Evolutionary conservation across 64 coral and sea anemone species (phyloP).

Genomic region (Porites lutea): DNA sequence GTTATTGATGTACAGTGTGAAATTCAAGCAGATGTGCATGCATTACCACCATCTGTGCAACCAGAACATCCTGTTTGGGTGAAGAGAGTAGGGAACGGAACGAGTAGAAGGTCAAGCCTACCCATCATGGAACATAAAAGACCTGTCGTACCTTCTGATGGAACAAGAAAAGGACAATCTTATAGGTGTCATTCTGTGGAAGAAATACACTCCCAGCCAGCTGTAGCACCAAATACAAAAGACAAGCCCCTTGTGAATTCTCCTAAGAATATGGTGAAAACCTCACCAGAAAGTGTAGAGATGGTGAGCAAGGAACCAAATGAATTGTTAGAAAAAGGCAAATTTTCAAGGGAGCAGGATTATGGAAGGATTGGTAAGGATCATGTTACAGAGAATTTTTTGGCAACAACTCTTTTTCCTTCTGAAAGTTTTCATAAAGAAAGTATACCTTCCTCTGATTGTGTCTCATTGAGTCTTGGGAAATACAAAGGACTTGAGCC

Average conservation of each 20-base stretch:
- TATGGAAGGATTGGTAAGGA: not conserved
- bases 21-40: slow-evolving; percentile 71
- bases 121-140: not conserved
- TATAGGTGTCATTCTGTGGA: not conserved
- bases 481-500: slow-evolving; percentile 14
- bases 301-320: not conserved
- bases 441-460: not conserved
- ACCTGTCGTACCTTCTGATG: not conserved
- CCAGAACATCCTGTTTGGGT: slow-evolving; percentile 12
- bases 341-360: not conserved
- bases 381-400: not conserved
- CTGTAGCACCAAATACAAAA: not conserved
- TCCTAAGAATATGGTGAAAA: not conserved
- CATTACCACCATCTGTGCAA: not conserved
- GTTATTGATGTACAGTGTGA: not conserved
- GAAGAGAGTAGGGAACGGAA: not conserved
- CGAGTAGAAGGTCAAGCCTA: slow-evolving; percentile 26
- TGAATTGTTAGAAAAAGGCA: not conserved
- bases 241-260: not conserved
- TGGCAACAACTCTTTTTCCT: slow-evolving; percentile 11
- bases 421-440: slow-evolving; percentile 31
- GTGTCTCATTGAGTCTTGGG: not conserved
- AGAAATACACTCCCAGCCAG: not conserved
- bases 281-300: not conserved
- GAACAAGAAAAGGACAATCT: not conserved